These are phyloP conservation scores for Istiophorus platypterus DNA, from an alignment of 2,113 vertebrate species.

Conservation along the genomic window DNA sequence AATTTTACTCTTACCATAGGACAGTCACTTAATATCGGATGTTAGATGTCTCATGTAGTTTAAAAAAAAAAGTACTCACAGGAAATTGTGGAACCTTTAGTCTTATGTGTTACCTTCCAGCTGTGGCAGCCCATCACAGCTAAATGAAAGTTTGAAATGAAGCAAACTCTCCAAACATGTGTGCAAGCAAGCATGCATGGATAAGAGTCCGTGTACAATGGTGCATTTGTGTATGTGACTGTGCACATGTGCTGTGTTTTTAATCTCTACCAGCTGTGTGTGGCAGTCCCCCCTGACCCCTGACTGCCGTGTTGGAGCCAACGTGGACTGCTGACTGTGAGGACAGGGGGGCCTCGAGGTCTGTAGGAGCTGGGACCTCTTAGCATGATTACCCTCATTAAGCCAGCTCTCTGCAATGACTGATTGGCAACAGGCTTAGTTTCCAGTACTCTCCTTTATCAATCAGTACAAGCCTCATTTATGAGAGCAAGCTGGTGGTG, in stretches of 20 bases:
- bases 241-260: constrained; percentile 71
- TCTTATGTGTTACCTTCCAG: constrained; percentile 40
- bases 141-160: constrained; percentile 53
- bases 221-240: constrained; percentile 70
- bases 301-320: constrained; percentile 59
- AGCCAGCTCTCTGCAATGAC: constrained; percentile 41
- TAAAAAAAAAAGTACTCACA: too few relatives aligned
- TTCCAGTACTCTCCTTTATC: constrained; percentile 22
- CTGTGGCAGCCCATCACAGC: constrained; percentile 48
- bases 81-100: not conserved
- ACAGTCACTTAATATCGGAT: not conserved
- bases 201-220: constrained; percentile 61
- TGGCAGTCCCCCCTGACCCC: constrained; percentile 71
- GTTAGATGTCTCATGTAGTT: constrained; percentile 3
- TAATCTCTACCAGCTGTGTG: constrained; percentile 84
- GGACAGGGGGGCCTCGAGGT: constrained; percentile 45
- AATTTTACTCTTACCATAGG: not conserved
- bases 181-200: constrained; percentile 44
- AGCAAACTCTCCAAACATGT: constrained; percentile 54
- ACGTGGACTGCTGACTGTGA: constrained; percentile 48
- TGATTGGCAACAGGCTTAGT: constrained; percentile 70
- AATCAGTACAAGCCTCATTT: constrained; percentile 29
- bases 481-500: constrained; percentile 16
- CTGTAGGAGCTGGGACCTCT: constrained; percentile 72
- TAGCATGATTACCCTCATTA: constrained; percentile 79